Conservation (phyloP, 2,113 vertebrate genomes). For the Mustela lutreola region DNA sequence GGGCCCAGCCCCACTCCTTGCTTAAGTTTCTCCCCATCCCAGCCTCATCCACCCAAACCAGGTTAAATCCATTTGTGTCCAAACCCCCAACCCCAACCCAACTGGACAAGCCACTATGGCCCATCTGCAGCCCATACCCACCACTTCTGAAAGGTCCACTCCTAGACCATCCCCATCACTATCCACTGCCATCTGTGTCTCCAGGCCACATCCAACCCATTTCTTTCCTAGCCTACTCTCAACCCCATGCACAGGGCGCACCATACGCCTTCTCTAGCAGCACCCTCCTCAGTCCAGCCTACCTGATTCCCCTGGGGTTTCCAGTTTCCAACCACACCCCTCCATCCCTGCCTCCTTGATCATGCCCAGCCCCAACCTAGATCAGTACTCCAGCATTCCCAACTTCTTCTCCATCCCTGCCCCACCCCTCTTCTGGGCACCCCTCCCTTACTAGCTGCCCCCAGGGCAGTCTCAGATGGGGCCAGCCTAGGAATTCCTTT, state of each 20-base stretch:
- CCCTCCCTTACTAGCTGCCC: neutral
- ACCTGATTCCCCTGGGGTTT: neutral
- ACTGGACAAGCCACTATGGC: neutral
- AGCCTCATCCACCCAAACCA: neutral
- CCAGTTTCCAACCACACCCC: neutral
- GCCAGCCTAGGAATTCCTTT: neutral
- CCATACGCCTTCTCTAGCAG: neutral
- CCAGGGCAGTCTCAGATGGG: neutral
- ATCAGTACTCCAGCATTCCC: neutral
- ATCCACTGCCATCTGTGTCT: neutral
- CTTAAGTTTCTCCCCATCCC: neutral
- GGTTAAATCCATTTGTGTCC: neutral
- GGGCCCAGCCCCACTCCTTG: neutral
- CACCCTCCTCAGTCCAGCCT: neutral
- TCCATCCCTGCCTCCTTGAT: neutral
- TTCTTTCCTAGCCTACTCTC: neutral
- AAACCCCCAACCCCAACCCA: too few species aligned
- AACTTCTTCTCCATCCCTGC: neutral
- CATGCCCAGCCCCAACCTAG: neutral
- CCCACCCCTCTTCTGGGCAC: neutral
- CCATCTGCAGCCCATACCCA: neutral
- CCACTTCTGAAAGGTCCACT: neutral
- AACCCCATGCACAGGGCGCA: neutral
- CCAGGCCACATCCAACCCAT: neutral
- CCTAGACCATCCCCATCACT: neutral